Evolutionary conservation across 2,888 invertebrate species (phyloP), one percentile per base, ranked within the genome.

Genomic region (Ypsolopha sequella): DNA sequence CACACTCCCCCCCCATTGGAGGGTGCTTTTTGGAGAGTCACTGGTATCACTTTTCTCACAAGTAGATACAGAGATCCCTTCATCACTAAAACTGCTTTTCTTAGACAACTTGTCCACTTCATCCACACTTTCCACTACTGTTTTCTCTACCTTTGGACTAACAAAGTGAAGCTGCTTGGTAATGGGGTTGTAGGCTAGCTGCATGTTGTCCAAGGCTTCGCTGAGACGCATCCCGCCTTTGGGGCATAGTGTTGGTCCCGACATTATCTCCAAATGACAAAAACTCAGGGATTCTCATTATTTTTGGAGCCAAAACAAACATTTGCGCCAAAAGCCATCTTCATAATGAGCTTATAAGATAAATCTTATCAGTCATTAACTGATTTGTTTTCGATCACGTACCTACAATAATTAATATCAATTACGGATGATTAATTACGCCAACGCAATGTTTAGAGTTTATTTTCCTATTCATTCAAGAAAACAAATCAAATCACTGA

Each of bases 131-230:
- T 80, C 77, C 8, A 9, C 7, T 24, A 24, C 11, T 11, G 35
- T 6, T 35, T 48, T 48, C 7, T 52, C 52, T 6, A 52, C 45
- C 35, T 39, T 45, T 1, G 84, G 81, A 58, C 81, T 86, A 54
- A 91, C 87, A 48, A 91, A 88, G 73, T 92, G 92, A 56, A 92
- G 74, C 62, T 92, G 91, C 68, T 91, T 93, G 33, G 92, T 93
- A 48, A 91, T 87, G 10, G 93, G 93, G 70, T 91, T 92, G 75
- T 93, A 93, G 3, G 92, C 91, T 56, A 93, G 76, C 58, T 92
- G 91, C 84, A 93, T 92, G 70, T 89, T 91, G 68, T 92, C 91
- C 62, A 93, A 76, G 51, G 92, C 91, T 74, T 91, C 91, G 66
- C 91, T 91, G 55, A 93, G 82, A 55, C 89, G 88, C 71, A 89